Evolutionary conservation across 2,888 invertebrate genomes (phyloP).

Genomic region (Nemoura dubitans): DNA sequence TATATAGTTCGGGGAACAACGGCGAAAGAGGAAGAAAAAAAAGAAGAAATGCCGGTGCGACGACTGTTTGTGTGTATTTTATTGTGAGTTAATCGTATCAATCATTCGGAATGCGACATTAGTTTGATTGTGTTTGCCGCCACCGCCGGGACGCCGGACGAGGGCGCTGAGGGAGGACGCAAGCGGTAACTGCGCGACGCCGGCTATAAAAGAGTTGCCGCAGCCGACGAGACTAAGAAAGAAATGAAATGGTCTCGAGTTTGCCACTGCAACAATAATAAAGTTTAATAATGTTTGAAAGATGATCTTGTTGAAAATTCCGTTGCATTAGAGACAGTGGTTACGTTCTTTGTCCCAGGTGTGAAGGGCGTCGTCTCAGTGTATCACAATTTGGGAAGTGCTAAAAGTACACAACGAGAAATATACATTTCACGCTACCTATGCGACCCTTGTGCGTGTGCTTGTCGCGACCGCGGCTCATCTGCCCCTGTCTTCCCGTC

Average conservation of each 20-base stretch:
- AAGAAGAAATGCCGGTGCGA: not conserved
- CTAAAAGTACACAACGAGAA: not conserved
- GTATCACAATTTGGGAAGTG: not conserved
- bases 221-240: not conserved
- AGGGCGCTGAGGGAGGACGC: not conserved
- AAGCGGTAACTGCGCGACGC: not conserved
- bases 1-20: not conserved
- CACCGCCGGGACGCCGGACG: not conserved
- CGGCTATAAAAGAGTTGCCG: not conserved
- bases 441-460: not conserved
- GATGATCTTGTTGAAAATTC: slow-evolving; percentile 29
- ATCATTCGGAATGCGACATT: not conserved
- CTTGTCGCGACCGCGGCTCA: not conserved
- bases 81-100: slow-evolving; percentile 7
- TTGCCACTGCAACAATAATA: not conserved
- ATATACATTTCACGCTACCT: not conserved
- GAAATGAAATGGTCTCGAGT: not conserved
- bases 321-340: not conserved
- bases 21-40: no score
- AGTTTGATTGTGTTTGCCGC: not conserved
- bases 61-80: not conserved
- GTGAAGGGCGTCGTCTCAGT: not conserved
- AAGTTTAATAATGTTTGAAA: slow-evolving; percentile 28
- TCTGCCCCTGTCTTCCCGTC: not conserved
- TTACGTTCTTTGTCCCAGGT: not conserved